These are phyloP conservation scores for Hydropotes inermis DNA, from an alignment of 2,113 vertebrate species.

Conservation along the genomic window DNA sequence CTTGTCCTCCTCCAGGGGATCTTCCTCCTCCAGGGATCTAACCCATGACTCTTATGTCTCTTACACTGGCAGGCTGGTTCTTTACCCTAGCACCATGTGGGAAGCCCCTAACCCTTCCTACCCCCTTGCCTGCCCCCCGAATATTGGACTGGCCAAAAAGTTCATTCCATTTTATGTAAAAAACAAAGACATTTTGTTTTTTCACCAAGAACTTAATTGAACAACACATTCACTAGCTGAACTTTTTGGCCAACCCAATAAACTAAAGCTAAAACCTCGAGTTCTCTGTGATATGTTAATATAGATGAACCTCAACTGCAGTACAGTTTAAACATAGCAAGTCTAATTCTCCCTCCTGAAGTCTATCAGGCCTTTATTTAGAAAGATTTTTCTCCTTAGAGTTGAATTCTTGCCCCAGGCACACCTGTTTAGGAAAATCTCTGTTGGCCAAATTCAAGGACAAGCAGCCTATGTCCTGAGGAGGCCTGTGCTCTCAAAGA, in stretches of 20 bases:
- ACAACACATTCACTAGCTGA: not conserved
- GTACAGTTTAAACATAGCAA: not conserved
- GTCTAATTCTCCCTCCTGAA: not conserved
- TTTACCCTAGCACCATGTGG: not conserved
- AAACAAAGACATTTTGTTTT: not conserved
- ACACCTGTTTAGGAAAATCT: not conserved
- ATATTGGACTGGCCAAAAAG: not conserved
- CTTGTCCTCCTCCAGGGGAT: not conserved
- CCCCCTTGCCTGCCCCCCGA: accelerated
- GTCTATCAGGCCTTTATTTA: not conserved
- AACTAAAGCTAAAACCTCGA: not conserved
- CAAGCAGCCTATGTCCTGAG: not conserved
- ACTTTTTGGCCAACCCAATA: not conserved
- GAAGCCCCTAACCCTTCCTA: not conserved
- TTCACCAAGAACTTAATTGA: not conserved
- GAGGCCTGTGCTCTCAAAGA: not conserved
- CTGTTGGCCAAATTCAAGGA: not conserved
- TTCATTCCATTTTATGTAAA: not conserved
- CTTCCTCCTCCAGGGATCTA: not conserved
- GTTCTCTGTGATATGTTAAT: not conserved
- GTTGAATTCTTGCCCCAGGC: not conserved
- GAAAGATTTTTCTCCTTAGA: not conserved
- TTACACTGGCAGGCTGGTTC: not conserved
- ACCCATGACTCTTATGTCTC: not conserved
- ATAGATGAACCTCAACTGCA: not conserved